Evolutionary conservation across 2,113 vertebrate species (phyloP).

Genomic region (Caranx ignobilis): DNA sequence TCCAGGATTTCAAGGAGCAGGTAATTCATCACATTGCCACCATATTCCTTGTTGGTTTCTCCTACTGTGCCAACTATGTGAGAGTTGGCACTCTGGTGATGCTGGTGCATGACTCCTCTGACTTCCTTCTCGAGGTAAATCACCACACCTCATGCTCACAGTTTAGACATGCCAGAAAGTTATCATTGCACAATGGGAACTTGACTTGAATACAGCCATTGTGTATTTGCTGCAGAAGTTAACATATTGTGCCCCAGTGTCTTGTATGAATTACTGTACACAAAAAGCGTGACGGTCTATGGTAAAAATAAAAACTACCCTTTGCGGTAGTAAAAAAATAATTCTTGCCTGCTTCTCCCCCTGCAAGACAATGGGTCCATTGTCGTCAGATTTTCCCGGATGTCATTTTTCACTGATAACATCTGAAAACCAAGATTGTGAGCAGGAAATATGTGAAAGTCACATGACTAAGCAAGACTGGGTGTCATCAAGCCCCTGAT

Average conservation of each 20-base stretch:
- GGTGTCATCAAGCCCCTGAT: not conserved
- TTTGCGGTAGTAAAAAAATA: constrained; percentile 12
- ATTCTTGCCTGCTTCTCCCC: not conserved
- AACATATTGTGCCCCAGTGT: not conserved
- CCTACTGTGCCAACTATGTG: constrained; percentile 92
- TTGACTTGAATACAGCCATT: constrained; percentile 33
- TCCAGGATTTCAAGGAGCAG: constrained; percentile 94
- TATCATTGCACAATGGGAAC: constrained; percentile 8
- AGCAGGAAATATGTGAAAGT: constrained; percentile 33
- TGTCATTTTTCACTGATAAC: constrained; percentile 48
- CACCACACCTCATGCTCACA: not conserved
- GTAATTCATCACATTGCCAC: constrained; percentile 91
- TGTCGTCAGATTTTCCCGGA: constrained; percentile 4
- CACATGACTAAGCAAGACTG: constrained; percentile 18
- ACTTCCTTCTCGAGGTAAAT: constrained; percentile 90
- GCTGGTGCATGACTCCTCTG: constrained; percentile 90
- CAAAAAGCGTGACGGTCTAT: not conserved
- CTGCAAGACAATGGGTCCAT: not conserved
- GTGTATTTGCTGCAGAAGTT: constrained; percentile 13
- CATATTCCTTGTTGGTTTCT: constrained; percentile 90
- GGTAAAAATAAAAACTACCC: not conserved
- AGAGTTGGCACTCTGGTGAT: constrained; percentile 91
- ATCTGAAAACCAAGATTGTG: constrained; percentile 37
- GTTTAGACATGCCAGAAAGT: not conserved
- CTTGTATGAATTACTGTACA: not conserved